Base-by-base conservation (phyloP, 2,797 vertebrate genomes). In the Crenichthys baileyi region DNA sequence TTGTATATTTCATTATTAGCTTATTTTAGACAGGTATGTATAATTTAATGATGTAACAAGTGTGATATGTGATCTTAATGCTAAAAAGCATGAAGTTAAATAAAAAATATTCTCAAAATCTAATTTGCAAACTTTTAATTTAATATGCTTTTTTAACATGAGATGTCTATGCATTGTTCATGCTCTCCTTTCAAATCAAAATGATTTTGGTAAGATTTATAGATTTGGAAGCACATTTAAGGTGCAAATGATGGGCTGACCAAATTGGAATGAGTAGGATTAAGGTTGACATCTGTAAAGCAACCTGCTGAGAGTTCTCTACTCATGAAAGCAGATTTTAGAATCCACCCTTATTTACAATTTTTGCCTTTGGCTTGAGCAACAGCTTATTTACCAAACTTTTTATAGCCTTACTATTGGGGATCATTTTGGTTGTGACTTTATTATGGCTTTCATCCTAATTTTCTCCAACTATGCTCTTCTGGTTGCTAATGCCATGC, bases 401-500 rank as follows among this genome's bases (percentile, higher is more conserved):
- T 55, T 55, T 53, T 36, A 72, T 53, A 70, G 67, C 41, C 41
- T 46, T 48, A 72, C 46, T 31, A 70, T 26, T 36, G 36, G 56
- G 56, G 56, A 26, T 46, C 12, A 70, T 26, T 46, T 46, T 13
- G 13, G 67, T 44, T 46, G 39, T 46, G 24, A 70, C 67, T 44
- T 70, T 39, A 70, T 70, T 44, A 26, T n/a, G 9, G 12, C 24
- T 20, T 24, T 16, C 0, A 70, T 78, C 58, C 79, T 48, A 70
- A n/a, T 29, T 39, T 68, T 73, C 7, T 68, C 31, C 83, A 46
- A 74, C 22, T 2, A 81, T 22, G 74, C 50, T 78, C 60, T 20
- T 50, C 15, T 72, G 29, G 5, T 53, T 58, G 12, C 12, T 70
- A 58, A 77, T 53, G n/a, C 82, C 74, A 89, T 81, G 79, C 83